A percentile compares a stretch with the other conserved stretches of the same genome.
These are phyloP conservation scores for Drosophila ogumai DNA, from an alignment of 1,140 invertebrate genomes.

Conservation along the genomic window DNA sequence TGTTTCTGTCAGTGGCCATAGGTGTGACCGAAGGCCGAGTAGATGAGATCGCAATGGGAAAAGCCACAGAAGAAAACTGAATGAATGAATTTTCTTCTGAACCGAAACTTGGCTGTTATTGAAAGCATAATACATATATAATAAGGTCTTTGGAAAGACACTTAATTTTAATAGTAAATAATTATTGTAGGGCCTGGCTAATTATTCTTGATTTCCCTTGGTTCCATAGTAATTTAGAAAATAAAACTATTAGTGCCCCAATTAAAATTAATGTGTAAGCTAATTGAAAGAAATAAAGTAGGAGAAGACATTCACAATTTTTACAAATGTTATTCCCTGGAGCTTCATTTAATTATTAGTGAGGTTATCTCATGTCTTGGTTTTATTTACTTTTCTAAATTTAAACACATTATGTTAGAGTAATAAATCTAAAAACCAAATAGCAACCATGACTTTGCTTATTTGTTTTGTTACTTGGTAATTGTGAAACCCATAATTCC, in stretches of 20 bases:
- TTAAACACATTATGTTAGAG: neutral
- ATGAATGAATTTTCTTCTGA: neutral
- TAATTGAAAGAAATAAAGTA: slow-evolving; percentile 1
- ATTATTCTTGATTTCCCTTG: neutral
- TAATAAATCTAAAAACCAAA: neutral
- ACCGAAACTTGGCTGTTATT: neutral
- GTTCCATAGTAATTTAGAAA: neutral
- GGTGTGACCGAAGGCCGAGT: slow-evolving; percentile 26
- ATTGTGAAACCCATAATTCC: neutral
- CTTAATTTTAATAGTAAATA: neutral
- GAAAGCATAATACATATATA: neutral
- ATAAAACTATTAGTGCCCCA: neutral
- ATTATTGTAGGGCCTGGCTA: neutral
- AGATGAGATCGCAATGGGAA: slow-evolving; percentile 16
- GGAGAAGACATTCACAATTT: neutral
- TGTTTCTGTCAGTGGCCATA: slow-evolving; percentile 39
- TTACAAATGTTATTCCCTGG: neutral
- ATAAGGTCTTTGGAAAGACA: neutral
- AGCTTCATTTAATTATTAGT: too few species aligned
- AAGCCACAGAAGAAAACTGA: slow-evolving; percentile 5
- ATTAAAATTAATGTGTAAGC: neutral
- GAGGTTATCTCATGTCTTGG: neutral
- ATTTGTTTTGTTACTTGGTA: neutral
- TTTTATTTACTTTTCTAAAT: neutral
- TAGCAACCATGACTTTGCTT: neutral